phyloP scores from a whole-genome alignment of 2,113 vertebrate species.

The Myotis lucifugus region DNA sequence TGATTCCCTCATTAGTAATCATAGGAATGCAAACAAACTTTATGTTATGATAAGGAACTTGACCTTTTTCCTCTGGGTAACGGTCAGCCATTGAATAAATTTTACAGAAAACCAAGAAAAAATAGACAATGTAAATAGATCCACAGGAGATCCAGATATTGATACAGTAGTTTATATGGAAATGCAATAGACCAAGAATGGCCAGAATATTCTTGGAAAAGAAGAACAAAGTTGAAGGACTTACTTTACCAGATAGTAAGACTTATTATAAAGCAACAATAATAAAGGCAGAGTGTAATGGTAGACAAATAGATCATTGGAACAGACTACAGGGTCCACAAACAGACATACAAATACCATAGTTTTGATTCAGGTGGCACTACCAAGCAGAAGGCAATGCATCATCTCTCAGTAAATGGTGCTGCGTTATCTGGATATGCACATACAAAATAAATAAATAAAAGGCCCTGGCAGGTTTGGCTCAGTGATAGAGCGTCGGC shows the following conservation, averaged over 20 bases:
- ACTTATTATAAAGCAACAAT: not conserved
- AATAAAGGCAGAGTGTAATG: not conserved
- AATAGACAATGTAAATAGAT: not conserved
- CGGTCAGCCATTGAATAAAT: not conserved
- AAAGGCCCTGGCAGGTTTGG: too few relatives aligned
- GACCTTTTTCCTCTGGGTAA: not conserved
- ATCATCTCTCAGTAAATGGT: not conserved
- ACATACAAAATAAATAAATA: not conserved
- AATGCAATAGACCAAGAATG: not conserved
- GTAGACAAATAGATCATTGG: not conserved
- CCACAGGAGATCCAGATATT: not conserved
- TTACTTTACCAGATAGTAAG: not conserved
- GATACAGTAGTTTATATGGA: not conserved
- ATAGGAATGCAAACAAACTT: not conserved
- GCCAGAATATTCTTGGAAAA: not conserved
- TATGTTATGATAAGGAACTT: not conserved
- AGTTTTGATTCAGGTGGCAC: not conserved
- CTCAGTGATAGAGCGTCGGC: too few relatives aligned
- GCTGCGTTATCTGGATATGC: not conserved
- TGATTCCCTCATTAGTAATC: not conserved
- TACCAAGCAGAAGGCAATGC: not conserved
- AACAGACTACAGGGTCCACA: not conserved
- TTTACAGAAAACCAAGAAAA: not conserved
- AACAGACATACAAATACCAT: not conserved
- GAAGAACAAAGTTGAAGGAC: not conserved